Evolutionary conservation across 2,113 vertebrate species (phyloP).

Genomic region (Elephas maximus): DNA sequence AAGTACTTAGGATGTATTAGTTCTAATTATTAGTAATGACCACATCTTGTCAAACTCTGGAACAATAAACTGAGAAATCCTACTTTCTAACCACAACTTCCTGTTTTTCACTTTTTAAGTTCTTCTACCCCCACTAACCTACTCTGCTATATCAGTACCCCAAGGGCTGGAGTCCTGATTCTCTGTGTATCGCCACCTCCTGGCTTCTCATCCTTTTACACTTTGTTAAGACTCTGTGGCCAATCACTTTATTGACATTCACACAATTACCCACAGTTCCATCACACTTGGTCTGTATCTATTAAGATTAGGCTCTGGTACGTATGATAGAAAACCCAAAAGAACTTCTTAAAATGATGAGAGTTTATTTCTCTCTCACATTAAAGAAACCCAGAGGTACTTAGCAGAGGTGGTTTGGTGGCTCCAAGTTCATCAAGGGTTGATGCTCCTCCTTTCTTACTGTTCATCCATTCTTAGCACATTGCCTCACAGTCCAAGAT

Average conservation of each 20-base stretch:
- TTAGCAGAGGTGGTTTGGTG: not conserved
- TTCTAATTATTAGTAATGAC: not conserved
- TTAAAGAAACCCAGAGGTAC: not conserved
- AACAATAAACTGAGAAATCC: not conserved
- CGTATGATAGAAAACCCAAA: not conserved
- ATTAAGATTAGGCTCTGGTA: not conserved
- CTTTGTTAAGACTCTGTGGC: not conserved
- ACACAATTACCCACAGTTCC: not conserved
- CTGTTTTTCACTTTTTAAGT: not conserved
- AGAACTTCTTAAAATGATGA: not conserved
- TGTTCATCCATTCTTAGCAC: not conserved
- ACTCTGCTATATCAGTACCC: not conserved
- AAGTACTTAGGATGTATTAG: not conserved
- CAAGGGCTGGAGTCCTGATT: not conserved
- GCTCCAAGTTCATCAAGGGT: not conserved
- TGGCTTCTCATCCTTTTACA: not conserved
- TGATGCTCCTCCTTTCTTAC: not conserved
- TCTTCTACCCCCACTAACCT: not conserved
- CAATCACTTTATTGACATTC: not conserved
- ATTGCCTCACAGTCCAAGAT: not conserved
- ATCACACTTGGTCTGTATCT: not conserved
- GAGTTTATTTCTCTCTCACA: not conserved
- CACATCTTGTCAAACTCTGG: not conserved
- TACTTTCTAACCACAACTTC: not conserved
- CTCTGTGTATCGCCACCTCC: not conserved